A percentile compares a stretch with the other conserved stretches of the same genome.
phyloP scores from a whole-genome alignment of 2,113 vertebrate genomes.

The Columbina picui region DNA sequence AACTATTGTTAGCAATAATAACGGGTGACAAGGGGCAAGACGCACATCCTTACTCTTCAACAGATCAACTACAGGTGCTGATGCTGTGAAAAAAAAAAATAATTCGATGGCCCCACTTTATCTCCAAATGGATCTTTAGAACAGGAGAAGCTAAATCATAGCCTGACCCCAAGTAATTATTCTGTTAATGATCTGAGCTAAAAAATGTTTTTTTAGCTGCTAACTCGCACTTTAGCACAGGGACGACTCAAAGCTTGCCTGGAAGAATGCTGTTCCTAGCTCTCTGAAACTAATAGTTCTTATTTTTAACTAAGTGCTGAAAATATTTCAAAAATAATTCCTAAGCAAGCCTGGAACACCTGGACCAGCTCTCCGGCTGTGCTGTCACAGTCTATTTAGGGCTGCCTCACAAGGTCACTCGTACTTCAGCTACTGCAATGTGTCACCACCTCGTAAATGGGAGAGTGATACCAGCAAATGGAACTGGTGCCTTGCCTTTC shows the following conservation, averaged over 20 bases:
- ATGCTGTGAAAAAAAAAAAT: not conserved
- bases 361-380: not conserved
- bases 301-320: not conserved
- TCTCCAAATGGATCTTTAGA: not conserved
- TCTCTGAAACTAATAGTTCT: not conserved
- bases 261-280: not conserved
- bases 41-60: not conserved
- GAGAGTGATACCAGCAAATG: not conserved
- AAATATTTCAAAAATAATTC: not conserved
- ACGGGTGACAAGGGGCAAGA: not conserved
- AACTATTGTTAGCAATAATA: not conserved
- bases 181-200: not conserved
- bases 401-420: slow-evolving; percentile 1
- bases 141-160: not conserved
- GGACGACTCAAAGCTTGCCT: not conserved
- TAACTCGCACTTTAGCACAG: not conserved
- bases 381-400: not conserved
- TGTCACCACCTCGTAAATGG: not conserved
- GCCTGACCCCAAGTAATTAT: not conserved
- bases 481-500: not conserved
- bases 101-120: not conserved
- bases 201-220: not conserved
- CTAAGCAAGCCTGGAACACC: not conserved
- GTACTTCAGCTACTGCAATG: not conserved
- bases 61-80: not conserved